These are phyloP conservation scores for Neelides folsomi DNA, from an alignment of 2,888 invertebrate genomes.

Conservation along the genomic window DNA sequence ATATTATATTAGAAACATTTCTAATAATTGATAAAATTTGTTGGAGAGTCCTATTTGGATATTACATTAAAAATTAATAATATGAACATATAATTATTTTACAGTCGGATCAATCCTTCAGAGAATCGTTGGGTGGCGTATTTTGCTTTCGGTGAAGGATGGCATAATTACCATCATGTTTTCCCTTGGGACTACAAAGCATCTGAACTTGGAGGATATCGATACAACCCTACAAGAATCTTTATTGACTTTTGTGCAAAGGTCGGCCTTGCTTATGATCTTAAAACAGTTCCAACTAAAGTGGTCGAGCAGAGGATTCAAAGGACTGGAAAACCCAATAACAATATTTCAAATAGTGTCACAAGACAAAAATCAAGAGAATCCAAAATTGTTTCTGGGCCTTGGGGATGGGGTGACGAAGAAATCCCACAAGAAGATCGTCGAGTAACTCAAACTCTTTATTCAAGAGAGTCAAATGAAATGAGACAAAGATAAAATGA, in stretches of 20 bases:
- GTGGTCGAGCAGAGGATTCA: slow-evolving; percentile 37
- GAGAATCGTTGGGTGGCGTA: slow-evolving; percentile 7
- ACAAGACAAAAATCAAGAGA: neutral
- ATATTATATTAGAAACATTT: no score
- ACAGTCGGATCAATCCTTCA: slow-evolving; percentile 4
- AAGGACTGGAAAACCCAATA: slow-evolving; percentile 36
- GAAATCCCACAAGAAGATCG: slow-evolving; percentile 11
- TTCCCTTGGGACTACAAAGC: slow-evolving; percentile 91
- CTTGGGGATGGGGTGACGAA: slow-evolving; percentile 22
- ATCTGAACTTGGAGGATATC: slow-evolving; percentile 63
- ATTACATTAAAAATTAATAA: neutral
- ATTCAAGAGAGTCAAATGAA: neutral
- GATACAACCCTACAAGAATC: slow-evolving; percentile 57
- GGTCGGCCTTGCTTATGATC: slow-evolving; percentile 75
- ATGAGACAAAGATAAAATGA: no score
- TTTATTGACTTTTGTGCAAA: slow-evolving; percentile 69
- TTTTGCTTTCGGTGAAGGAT: slow-evolving; percentile 69
- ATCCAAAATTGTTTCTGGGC: neutral
- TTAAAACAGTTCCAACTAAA: slow-evolving; percentile 51
- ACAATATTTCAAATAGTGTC: slow-evolving; percentile 6
- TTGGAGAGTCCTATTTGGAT: no score
- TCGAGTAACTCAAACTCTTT: slow-evolving; percentile 8
- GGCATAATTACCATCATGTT: slow-evolving; percentile 88
- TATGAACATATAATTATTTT: neutral
- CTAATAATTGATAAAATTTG: no score